Conservation (phyloP, 37 sponge, comb jelly and placozoan genomes). For the Agelas oroides region DNA sequence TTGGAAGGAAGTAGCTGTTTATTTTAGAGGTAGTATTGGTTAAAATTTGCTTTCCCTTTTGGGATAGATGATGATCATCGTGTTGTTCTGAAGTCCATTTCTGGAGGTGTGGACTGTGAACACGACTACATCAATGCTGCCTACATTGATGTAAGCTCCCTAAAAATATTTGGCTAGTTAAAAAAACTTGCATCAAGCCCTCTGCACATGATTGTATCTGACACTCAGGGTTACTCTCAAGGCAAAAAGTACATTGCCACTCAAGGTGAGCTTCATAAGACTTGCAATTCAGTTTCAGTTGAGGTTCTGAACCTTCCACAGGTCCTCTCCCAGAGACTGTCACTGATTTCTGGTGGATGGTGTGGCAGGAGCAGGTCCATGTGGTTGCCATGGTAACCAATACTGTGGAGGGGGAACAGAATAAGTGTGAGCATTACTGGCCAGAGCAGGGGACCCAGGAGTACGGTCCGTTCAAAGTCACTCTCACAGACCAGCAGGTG, state of each 20-base stretch:
- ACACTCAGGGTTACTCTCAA: conserved; percentile 52
- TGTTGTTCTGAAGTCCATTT: conserved; percentile 45
- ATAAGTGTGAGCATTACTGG: conserved; percentile 53
- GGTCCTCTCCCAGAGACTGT: conserved; percentile 19
- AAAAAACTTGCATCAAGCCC: not conserved
- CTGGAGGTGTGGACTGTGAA: conserved; percentile 28
- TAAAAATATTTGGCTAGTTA: not conserved
- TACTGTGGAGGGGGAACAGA: conserved; percentile 13
- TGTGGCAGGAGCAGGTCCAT: conserved; percentile 33
- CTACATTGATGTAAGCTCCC: conserved; percentile 57
- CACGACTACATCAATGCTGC: conserved; percentile 64
- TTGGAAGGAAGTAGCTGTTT: too few species aligned
- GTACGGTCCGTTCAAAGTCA: conserved; percentile 32
- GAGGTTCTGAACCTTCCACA: not conserved
- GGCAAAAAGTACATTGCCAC: conserved; percentile 54
- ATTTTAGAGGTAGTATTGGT: too few species aligned
- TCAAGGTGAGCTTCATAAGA: conserved; percentile 43
- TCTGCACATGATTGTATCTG: too few species aligned
- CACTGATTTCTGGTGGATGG: conserved; percentile 28
- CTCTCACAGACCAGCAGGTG: conserved; percentile 3
- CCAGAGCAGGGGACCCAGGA: not conserved
- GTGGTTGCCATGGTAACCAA: conserved; percentile 38
- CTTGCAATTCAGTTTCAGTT: too few species aligned
- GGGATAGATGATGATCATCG: conserved; percentile 59
- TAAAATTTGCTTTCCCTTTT: not conserved